phyloP scores from a whole-genome alignment of 2,113 vertebrate genomes.

The Camelus dromedarius region DNA sequence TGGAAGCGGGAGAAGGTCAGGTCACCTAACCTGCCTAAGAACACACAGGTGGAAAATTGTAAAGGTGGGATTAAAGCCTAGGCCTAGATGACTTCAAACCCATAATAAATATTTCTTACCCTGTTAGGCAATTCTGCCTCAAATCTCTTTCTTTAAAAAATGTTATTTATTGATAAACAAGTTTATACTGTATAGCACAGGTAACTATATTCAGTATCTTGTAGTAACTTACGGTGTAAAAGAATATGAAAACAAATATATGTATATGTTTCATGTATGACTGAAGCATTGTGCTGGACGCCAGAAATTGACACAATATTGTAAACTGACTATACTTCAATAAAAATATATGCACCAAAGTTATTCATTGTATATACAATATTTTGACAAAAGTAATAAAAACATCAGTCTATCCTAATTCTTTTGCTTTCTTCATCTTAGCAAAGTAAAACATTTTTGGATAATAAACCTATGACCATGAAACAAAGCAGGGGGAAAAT shows the following conservation, averaged over 20 bases:
- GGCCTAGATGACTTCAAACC: background rate
- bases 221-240: too few species aligned
- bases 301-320: too few species aligned
- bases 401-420: background rate
- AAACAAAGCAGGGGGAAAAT: background rate
- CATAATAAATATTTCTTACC: background rate
- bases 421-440: slow-evolving; percentile 20
- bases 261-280: too few species aligned
- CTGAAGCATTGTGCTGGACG: too few species aligned
- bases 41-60: background rate
- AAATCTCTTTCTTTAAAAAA: background rate
- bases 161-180: background rate
- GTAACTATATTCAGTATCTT: too few species aligned
- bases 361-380: background rate
- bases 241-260: too few species aligned
- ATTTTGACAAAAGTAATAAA: background rate
- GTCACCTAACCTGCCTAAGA: background rate
- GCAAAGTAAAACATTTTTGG: background rate
- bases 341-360: background rate
- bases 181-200: too few species aligned
- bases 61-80: background rate
- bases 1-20: background rate
- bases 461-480: background rate
- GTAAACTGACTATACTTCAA: too few species aligned
- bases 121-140: background rate